Percentiles rank a stretch among this genome's conserved stretches.
Conservation (phyloP, 2,113 vertebrate species). For the Empidonax alnorum region DNA sequence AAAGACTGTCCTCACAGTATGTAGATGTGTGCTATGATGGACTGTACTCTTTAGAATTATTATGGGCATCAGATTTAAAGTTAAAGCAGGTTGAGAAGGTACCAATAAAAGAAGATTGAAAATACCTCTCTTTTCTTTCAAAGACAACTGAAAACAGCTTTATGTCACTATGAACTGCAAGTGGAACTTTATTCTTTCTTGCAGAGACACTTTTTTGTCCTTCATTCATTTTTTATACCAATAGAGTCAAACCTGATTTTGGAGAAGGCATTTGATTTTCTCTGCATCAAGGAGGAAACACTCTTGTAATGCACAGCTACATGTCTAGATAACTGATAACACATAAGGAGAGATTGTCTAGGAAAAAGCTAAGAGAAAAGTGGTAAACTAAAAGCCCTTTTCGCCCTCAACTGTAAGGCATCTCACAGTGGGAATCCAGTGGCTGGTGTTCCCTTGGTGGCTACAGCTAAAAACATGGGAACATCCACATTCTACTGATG, state of each 20-base stretch:
- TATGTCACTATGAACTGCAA: neutral
- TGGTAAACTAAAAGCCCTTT: neutral
- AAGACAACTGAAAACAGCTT: neutral
- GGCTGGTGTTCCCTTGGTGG: neutral
- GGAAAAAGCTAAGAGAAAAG: neutral
- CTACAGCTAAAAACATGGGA: neutral
- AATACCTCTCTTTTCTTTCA: neutral
- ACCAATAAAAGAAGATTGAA: neutral
- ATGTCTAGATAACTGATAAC: neutral
- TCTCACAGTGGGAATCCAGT: neutral
- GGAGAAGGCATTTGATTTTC: neutral
- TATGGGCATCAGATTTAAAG: neutral
- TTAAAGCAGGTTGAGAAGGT: neutral
- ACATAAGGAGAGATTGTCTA: neutral
- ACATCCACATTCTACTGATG: neutral
- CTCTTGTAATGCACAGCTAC: neutral
- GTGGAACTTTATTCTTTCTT: neutral
- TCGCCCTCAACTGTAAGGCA: neutral
- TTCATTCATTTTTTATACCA: neutral
- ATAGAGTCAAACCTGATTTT: neutral
- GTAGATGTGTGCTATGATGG: accelerated
- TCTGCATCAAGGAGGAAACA: neutral
- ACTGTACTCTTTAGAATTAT: neutral
- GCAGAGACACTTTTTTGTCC: neutral
- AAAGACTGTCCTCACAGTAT: neutral